Percentiles rank a stretch among this genome's conserved stretches.
phyloP scores from a whole-genome alignment of 2,888 invertebrate species.

The Eupithecia dodoneata region DNA sequence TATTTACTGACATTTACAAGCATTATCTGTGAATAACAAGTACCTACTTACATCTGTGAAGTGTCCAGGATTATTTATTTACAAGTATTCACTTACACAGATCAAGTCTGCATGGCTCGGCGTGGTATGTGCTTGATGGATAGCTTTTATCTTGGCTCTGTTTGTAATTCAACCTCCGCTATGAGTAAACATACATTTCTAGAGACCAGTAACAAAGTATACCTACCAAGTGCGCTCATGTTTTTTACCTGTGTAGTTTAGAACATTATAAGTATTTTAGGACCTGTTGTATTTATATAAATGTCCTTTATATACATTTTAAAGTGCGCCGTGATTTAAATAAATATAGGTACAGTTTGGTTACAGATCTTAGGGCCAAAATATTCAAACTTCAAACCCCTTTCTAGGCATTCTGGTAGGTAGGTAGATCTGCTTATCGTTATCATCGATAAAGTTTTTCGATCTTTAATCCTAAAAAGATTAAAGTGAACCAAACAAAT shows the following conservation, averaged over 20 bases:
- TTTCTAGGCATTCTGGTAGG: not conserved
- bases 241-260: too few relatives aligned
- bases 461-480: too few relatives aligned
- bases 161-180: not conserved
- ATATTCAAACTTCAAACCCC: too few relatives aligned
- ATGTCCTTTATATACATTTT: too few relatives aligned
- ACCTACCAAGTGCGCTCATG: too few relatives aligned
- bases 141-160: slow-evolving; percentile 12
- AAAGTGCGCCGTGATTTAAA: too few relatives aligned
- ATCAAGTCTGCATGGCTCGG: slow-evolving; percentile 2
- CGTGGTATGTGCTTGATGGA: slow-evolving; percentile 19
- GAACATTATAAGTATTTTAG: too few relatives aligned
- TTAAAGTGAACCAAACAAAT: too few relatives aligned
- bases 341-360: too few relatives aligned
- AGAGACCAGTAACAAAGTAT: not conserved
- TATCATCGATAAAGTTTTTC: not conserved
- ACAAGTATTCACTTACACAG: not conserved
- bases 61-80: slow-evolving; percentile 1
- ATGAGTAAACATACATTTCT: not conserved
- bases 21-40: slow-evolving; percentile 4
- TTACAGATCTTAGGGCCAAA: too few relatives aligned
- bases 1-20: slow-evolving; percentile 17
- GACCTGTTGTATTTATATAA: too few relatives aligned
- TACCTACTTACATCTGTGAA: slow-evolving; percentile 2
- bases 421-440: not conserved